phyloP scores from a whole-genome alignment of 2,888 invertebrate genomes.

The Aspidiotus rigidus region DNA sequence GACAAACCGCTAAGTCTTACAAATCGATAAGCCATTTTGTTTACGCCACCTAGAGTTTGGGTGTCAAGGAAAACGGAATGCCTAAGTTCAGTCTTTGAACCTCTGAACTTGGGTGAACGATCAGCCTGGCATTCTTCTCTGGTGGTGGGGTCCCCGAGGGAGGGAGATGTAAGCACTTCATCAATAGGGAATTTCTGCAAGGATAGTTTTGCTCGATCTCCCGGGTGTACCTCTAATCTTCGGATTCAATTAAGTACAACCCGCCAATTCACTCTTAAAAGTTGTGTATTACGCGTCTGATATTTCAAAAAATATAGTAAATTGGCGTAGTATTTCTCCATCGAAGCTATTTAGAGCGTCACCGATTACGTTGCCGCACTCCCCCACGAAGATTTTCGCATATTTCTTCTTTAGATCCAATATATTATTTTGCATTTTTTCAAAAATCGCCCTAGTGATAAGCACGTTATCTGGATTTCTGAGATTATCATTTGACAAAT shows the following conservation, averaged over 20 bases:
- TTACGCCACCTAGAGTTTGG: too few species aligned
- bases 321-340: constrained; percentile 2
- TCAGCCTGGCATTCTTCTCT: too few species aligned
- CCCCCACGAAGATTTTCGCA: neutral
- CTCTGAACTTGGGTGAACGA: too few species aligned
- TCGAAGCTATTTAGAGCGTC: constrained; percentile 2
- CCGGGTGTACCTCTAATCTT: constrained; percentile 1
- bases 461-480: constrained; percentile 2
- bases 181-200: neutral
- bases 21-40: too few species aligned
- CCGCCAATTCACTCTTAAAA: constrained; percentile 2
- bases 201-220: neutral
- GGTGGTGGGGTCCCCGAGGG: too few species aligned
- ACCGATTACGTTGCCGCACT: neutral
- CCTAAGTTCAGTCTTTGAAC: too few species aligned
- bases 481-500: too few species aligned
- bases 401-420: constrained; percentile 1
- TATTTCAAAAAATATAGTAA: neutral
- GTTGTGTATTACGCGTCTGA: constrained; percentile 1
- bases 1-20: too few species aligned
- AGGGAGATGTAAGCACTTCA: too few species aligned
- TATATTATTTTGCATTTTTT: constrained; percentile 1
- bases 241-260: neutral
- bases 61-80: too few species aligned
- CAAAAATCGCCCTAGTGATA: neutral